Conservation (phyloP, 2,888 invertebrate genomes). For the Drosophila ezoana region DNA sequence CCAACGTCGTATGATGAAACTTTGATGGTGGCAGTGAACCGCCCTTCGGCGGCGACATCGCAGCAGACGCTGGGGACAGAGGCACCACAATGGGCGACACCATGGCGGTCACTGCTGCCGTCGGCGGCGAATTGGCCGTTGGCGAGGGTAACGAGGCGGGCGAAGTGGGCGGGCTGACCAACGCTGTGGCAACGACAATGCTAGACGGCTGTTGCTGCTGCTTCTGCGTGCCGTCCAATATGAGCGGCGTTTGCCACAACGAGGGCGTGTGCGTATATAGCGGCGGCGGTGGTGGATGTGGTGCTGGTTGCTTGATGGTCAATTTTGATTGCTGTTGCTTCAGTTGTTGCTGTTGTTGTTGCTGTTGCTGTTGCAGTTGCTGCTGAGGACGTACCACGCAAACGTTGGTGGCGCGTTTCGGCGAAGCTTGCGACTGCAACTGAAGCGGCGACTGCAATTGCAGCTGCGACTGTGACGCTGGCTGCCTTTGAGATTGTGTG, state of each 20-base stretch:
- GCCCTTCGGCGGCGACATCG: slow-evolving; percentile 60
- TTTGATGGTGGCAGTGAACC: slow-evolving; percentile 83
- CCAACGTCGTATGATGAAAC: slow-evolving; percentile 83
- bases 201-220: slow-evolving; percentile 47
- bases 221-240: slow-evolving; percentile 73
- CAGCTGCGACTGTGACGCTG: slow-evolving; percentile 57
- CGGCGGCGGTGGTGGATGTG: slow-evolving; percentile 62
- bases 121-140: slow-evolving; percentile 56
- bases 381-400: slow-evolving; percentile 81
- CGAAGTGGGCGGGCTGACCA: slow-evolving; percentile 74
- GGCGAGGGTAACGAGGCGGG: slow-evolving; percentile 76
- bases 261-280: slow-evolving; percentile 78
- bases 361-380: slow-evolving; percentile 61
- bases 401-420: slow-evolving; percentile 75
- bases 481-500: slow-evolving; percentile 77
- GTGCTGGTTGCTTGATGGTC: slow-evolving; percentile 41
- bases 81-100: slow-evolving; percentile 74
- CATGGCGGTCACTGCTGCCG: slow-evolving; percentile 70
- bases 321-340: slow-evolving; percentile 57
- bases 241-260: slow-evolving; percentile 81
- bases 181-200: slow-evolving; percentile 38
- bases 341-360: slow-evolving; percentile 69
- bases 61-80: slow-evolving; percentile 42
- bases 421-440: slow-evolving; percentile 62
- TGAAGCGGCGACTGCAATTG: slow-evolving; percentile 65